A percentile compares a stretch with the other conserved stretches of the same genome.
Conservation (phyloP, 2,888 invertebrate species). For the Melolontha melolontha region DNA sequence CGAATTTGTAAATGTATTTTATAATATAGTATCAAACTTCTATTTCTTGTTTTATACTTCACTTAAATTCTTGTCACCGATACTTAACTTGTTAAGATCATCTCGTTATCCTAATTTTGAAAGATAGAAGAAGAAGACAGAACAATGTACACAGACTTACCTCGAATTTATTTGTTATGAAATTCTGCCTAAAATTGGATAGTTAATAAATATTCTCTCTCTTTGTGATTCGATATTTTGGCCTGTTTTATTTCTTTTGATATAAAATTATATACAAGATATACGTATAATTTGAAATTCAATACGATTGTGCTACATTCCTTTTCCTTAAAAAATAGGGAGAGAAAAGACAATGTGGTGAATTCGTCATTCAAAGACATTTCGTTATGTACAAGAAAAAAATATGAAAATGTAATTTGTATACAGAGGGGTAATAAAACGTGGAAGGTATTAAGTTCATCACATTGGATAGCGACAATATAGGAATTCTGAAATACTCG, state of each 20-base stretch:
- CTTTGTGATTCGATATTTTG: slow-evolving; percentile 14
- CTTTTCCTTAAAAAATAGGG: neutral
- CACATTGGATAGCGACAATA: slow-evolving; percentile 15
- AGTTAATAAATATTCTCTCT: slow-evolving; percentile 5
- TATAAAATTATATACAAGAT: slow-evolving; percentile 12
- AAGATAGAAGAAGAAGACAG: too few species aligned
- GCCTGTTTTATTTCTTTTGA: slow-evolving; percentile 8
- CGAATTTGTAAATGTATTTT: too few species aligned
- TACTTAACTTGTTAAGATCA: too few species aligned
- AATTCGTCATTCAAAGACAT: slow-evolving; percentile 1
- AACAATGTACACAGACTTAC: too few species aligned
- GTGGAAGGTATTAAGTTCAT: slow-evolving; percentile 21
- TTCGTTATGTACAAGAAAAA: neutral
- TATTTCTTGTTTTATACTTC: too few species aligned
- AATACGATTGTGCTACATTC: slow-evolving; percentile 2
- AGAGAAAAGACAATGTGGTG: neutral
- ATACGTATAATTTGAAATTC: neutral
- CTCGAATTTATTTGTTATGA: too few species aligned
- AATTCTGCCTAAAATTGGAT: neutral
- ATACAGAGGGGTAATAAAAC: slow-evolving; percentile 4
- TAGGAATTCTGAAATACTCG: slow-evolving; percentile 17
- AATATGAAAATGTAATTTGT: slow-evolving; percentile 29
- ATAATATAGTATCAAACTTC: too few species aligned
- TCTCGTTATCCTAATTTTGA: too few species aligned
- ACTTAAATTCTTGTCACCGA: too few species aligned